Base-by-base conservation (phyloP, 2,797 vertebrate species). In the Pseudocheirus occidentalis region DNA sequence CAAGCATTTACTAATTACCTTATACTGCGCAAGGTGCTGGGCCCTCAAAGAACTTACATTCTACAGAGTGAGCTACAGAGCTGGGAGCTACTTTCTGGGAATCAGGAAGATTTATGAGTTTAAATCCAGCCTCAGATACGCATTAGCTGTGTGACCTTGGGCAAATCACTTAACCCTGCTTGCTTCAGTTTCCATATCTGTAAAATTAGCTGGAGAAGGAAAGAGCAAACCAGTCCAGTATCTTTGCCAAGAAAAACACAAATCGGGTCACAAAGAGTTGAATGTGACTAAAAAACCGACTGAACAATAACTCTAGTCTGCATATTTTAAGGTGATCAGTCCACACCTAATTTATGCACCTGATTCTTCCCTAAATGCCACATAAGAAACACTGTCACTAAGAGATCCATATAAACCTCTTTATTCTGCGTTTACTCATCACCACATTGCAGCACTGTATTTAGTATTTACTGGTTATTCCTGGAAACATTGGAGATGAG, bases 361-460 rank as follows among this genome's bases (percentile, higher is more conserved):
- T 90, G 7, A 90, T 55, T 55, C 52, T 53, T 53, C 34, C 90
- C 52, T 31, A 31, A 50, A 55, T 90, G 16, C 13, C 18, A n/a
- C 5, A 14, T 9, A 90, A 46, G 87, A 90, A 50, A 90, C 40
- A 46, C 2, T 54, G 46, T 54, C 14, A 53, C 89, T 54, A 2
- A 50, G 28, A 46, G 18, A 53, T 34, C 89, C 89, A 54, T 53
- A 18, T 46, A 18, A 55, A 6, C 16, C n/a, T 81, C 73, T 50
- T 50, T 81, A 52, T 46, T 92, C 10, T 59, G 55, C 56, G 55
- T 95, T 97, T 95, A 81, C 54, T 92, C 5, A 58, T 73, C 16
- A 34, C 93, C 95, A 89, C 58, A 58, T 92, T 97, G 16, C 95
- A 62, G 95, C 94, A 91, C 4, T 87, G 18, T 90, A 95, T 97